Base-by-base conservation (phyloP, 2,888 invertebrate genomes). In the Mesopsocus fuscifrons region DNA sequence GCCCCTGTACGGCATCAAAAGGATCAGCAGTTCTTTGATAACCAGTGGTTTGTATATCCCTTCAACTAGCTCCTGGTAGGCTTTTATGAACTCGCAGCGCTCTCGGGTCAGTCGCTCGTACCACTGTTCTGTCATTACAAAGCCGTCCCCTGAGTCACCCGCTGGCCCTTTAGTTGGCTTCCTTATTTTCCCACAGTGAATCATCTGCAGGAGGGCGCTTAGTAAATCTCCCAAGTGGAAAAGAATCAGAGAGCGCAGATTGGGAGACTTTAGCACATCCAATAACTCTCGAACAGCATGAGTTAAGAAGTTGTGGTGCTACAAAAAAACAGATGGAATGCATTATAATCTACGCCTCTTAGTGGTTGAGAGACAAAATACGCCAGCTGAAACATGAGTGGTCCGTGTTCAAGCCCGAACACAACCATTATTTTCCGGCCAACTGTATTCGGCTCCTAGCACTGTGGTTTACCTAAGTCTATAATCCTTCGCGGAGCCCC, bases 11-110 rank as follows among this genome's bases (percentile, higher is more conserved):
- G 61, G 57, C 55, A 68, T 68, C 52, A 71, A 71, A 26, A 82
- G 61, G 34, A 76, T 62, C 60, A 82, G 65, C n/a, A 80, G 62
- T 56, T 81, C 77, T 53, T 72, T 73, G 54, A 81, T 71, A 23
- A 77, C 61, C 40, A 67, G 57, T 18, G 71, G 67, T 52, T 71
- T 72, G 50, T 74, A 74, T 44, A 72, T 68, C 44, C 66, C 67
- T 16, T 55, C 55, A 11, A 71, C 59, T 41, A 80, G 58, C 48
- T 64, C 53, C 33, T 65, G 54, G 52, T 80, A 65, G 43, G 65
- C 55, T 18, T 50, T 47, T 40, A 59, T 51, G 57, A 74, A 77
- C 45, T 63, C 57, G 48, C 59, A 52, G 54, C 68, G 68, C 32
- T 75, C 71, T 22, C 49, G 48, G 50, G 54, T 57, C 8, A 78